Base-by-base conservation (phyloP, 2,797 vertebrate species). In the Stomatorhinus walkeri region DNA sequence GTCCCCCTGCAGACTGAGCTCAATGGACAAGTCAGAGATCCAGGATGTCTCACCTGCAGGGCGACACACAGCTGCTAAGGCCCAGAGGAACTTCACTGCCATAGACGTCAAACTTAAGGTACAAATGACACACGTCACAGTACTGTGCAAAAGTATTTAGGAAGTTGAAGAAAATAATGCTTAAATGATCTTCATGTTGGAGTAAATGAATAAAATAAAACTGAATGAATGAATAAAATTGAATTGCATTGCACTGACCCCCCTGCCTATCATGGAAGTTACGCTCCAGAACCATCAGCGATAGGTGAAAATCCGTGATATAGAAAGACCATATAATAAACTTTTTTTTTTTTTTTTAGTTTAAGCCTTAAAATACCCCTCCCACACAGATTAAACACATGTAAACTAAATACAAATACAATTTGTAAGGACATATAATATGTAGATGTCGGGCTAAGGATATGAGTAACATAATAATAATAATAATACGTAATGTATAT, bases 1-100 rank as follows among this genome's bases (percentile, higher is more conserved):
- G 2, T 93, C 92, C 88, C 95, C 93, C 0, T 92, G 40, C 16
- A 93, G 89, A 92, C 93, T 94, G 16, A 94, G 92, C 90, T 95
- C 93, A 14, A 94, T 92, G 36, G 95, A 95, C 1, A 95, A 92
- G 83, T 96, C 96, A 87, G 96, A 95, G 4, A 93, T 91, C 24
- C 93, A 91, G 90, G 93, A 54, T 16, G 92, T 89, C 19, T 93
- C 93, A 2, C 94, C 96, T 96, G 93, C 4, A 22, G 10, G 40
- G 72, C 5, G 6, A 76, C 32, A 76, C 36, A 10, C 36, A 7
- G 19, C 5, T 76, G 40, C 12, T 76, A 36, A 40, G 16, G 16
- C 12, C 61, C 36, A 3, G 2, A 1, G 32, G 32, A 19, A 40
- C 16, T 40, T 40, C 4, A 36, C 61, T 61, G n/a, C n/a, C 22